A percentile compares a stretch with the other conserved stretches of the same genome.
phyloP scores from a whole-genome alignment of 2,888 invertebrate species.

The Dryobotodes eremita region DNA sequence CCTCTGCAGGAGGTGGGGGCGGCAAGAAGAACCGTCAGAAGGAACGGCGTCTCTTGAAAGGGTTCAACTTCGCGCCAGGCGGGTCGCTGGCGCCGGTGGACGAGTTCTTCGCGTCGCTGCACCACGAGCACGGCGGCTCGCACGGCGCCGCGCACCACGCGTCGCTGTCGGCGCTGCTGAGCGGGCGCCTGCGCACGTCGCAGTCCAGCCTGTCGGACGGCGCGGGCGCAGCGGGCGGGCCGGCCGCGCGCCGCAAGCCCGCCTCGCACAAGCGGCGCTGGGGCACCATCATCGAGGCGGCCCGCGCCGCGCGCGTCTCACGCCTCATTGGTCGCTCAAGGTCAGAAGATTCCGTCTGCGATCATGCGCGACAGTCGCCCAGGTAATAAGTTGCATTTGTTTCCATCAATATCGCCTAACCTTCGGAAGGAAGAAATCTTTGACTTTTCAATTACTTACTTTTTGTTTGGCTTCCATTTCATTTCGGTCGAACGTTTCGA shows the following conservation, averaged over 20 bases:
- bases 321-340: slow-evolving; percentile 94
- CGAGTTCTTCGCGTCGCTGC: slow-evolving; percentile 94
- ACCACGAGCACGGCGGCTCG: slow-evolving; percentile 89
- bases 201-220: slow-evolving; percentile 87
- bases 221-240: slow-evolving; percentile 57
- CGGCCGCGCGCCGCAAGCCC: slow-evolving; percentile 77
- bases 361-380: slow-evolving; percentile 90
- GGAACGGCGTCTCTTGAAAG: slow-evolving; percentile 97
- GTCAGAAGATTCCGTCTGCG: slow-evolving; percentile 96
- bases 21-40: slow-evolving; percentile 98
- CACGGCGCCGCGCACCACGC: slow-evolving; percentile 85
- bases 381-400: slow-evolving; percentile 75
- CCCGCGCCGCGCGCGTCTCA: slow-evolving; percentile 95
- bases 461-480: slow-evolving; percentile 26
- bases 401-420: not conserved
- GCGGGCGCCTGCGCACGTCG: slow-evolving; percentile 87
- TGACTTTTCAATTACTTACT: not conserved
- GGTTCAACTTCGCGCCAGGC: slow-evolving; percentile 95
- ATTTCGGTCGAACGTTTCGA: not conserved
- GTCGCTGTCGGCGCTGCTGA: slow-evolving; percentile 93
- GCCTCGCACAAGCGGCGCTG: slow-evolving; percentile 94
- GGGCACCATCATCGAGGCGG: slow-evolving; percentile 97
- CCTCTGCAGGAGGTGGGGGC: slow-evolving; percentile 92
- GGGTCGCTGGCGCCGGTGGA: slow-evolving; percentile 93
- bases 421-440: not conserved